phyloP scores from a whole-genome alignment of 1,140 invertebrate genomes.

The Charaxes varanes region DNA sequence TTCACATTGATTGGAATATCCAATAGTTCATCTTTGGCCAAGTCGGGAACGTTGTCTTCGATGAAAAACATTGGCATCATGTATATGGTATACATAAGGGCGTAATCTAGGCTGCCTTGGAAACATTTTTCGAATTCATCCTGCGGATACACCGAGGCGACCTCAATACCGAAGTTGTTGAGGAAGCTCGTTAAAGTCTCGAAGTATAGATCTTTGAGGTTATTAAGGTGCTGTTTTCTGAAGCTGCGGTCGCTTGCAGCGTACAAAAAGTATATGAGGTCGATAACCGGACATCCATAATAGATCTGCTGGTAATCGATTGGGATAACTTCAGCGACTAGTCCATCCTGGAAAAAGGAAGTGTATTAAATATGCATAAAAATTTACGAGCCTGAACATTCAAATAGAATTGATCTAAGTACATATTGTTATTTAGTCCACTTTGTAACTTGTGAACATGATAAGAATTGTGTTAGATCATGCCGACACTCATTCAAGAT shows the following conservation, averaged over 20 bases:
- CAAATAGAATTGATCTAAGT: too few species aligned
- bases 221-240: slow-evolving; percentile 28
- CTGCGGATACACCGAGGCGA: slow-evolving; percentile 28
- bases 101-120: slow-evolving; percentile 34
- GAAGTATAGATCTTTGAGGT: slow-evolving; percentile 39
- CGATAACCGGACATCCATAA: slow-evolving; percentile 46
- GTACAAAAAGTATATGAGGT: slow-evolving; percentile 50
- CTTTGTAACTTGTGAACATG: too few species aligned
- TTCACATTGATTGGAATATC: slow-evolving; percentile 29
- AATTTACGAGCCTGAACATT: too few species aligned
- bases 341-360: slow-evolving; percentile 33
- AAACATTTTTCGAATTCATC: slow-evolving; percentile 35
- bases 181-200: slow-evolving; percentile 31
- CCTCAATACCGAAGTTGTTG: slow-evolving; percentile 33
- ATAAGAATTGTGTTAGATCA: too few species aligned
- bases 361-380: too few species aligned
- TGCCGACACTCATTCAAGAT: too few species aligned
- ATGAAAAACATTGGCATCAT: slow-evolving; percentile 38
- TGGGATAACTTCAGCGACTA: slow-evolving; percentile 29
- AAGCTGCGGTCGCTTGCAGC: slow-evolving; percentile 37
- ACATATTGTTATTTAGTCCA: too few species aligned
- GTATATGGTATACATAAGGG: slow-evolving; percentile 34
- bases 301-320: slow-evolving; percentile 49
- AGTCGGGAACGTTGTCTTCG: slow-evolving; percentile 30
- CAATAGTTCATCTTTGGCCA: slow-evolving; percentile 28